Percentiles rank a stretch among this genome's conserved stretches.
Conservation (phyloP, 2,797 vertebrate species). For the Pseudomugil tenellus region DNA sequence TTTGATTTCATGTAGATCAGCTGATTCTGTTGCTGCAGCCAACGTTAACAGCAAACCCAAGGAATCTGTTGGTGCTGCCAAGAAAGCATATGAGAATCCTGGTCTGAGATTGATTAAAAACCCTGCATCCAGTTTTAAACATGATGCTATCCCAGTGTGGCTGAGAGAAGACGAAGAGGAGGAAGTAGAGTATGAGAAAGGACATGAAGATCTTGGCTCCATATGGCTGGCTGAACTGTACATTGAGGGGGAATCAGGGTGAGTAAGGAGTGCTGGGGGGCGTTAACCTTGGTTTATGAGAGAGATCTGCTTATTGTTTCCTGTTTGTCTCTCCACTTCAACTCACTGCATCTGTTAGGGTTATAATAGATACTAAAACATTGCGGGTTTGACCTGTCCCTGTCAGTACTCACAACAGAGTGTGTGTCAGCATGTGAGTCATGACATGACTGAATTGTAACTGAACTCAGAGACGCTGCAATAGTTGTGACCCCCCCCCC, state of each 20-base stretch:
- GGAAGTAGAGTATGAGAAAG: slow-evolving; percentile 79
- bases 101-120: slow-evolving; percentile 32
- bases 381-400: slow-evolving; percentile 22
- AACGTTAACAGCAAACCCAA: slow-evolving; percentile 18
- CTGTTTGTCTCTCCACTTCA: slow-evolving; percentile 12
- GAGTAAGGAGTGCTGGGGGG: slow-evolving; percentile 54
- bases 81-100: slow-evolving; percentile 12
- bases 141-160: slow-evolving; percentile 56
- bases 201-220: slow-evolving; percentile 80
- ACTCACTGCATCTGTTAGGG: slow-evolving; percentile 12
- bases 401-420: slow-evolving; percentile 11
- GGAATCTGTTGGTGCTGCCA: not conserved
- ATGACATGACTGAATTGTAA: not conserved
- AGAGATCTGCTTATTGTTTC: slow-evolving; percentile 27
- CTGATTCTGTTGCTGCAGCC: slow-evolving; percentile 17
- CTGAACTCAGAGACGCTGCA: not conserved
- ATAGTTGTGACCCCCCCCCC: not conserved
- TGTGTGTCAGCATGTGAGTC: slow-evolving; percentile 30
- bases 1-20: not conserved
- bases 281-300: slow-evolving; percentile 3
- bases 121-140: slow-evolving; percentile 19
- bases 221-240: slow-evolving; percentile 80
- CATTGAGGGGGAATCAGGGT: slow-evolving; percentile 79
- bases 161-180: slow-evolving; percentile 64
- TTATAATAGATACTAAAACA: slow-evolving; percentile 24